Evolutionary conservation across 1,140 invertebrate genomes (phyloP).

Genomic region (Aphelinus atriplicis): DNA sequence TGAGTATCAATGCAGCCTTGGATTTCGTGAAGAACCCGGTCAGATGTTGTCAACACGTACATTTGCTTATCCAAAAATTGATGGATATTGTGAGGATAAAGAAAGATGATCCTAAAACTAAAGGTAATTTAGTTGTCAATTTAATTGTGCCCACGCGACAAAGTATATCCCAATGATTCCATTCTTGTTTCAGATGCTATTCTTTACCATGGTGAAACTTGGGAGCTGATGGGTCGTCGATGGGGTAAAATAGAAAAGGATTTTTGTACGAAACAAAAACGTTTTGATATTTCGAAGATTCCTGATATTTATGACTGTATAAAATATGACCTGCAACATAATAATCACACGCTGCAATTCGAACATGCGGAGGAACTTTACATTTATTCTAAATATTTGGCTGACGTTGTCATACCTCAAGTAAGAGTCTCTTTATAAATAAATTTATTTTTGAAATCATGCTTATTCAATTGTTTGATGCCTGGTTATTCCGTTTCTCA

Average conservation of each 20-base stretch:
- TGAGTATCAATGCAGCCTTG: slow-evolving; percentile 88
- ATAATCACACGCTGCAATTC: slow-evolving; percentile 94
- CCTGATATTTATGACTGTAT: slow-evolving; percentile 99
- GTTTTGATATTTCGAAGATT: slow-evolving; percentile 98
- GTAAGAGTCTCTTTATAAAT: slow-evolving; percentile 60
- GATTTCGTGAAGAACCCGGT: slow-evolving; percentile 97
- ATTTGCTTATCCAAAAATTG: slow-evolving; percentile 85
- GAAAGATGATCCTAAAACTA: slow-evolving; percentile 87
- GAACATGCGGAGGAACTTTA: slow-evolving; percentile 95
- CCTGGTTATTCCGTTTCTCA: slow-evolving; percentile 69
- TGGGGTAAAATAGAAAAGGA: slow-evolving; percentile 99
- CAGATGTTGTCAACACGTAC: slow-evolving; percentile 90
- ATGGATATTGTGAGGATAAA: slow-evolving; percentile 87
- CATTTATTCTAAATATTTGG: slow-evolving; percentile 93
- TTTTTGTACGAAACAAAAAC: slow-evolving; percentile 91
- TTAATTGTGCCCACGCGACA: not conserved
- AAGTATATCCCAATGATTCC: too few relatives aligned
- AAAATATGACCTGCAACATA: slow-evolving; percentile 98
- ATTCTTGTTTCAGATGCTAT: slow-evolving; percentile 75
- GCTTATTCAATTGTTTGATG: slow-evolving; percentile 65
- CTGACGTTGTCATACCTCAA: slow-evolving; percentile 98
- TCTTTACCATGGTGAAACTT: slow-evolving; percentile 97
- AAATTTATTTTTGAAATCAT: slow-evolving; percentile 35
- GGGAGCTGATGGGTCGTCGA: slow-evolving; percentile 97
- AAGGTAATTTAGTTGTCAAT: slow-evolving; percentile 67